Evolutionary conservation across 2,888 invertebrate species (phyloP).

Genomic region (Morpho helenor): DNA sequence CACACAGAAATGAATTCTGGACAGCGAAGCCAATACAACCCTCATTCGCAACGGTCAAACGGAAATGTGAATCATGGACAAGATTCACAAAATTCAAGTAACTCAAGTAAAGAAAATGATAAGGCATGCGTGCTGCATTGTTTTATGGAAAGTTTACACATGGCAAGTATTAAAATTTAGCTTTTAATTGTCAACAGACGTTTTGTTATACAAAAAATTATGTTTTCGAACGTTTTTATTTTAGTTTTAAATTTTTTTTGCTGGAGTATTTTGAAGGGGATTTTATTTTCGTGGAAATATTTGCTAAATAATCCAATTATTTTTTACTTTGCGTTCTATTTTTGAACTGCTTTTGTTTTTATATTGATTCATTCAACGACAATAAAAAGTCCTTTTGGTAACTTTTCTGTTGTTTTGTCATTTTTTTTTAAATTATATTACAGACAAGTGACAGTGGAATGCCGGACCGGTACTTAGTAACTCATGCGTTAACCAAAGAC

Average conservation of each 20-base stretch:
- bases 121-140: conserved; percentile 83
- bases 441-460: conserved; percentile 81
- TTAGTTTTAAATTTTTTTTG: neutral
- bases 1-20: conserved; percentile 56
- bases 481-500: conserved; percentile 80
- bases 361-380: too few relatives aligned
- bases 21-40: conserved; percentile 67
- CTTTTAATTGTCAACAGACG: too few relatives aligned
- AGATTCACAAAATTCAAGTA: conserved; percentile 45
- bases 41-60: conserved; percentile 45
- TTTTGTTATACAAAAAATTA: too few relatives aligned
- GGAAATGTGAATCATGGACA: conserved; percentile 34
- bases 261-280: too few relatives aligned
- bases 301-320: too few relatives aligned
- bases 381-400: too few relatives aligned
- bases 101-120: conserved; percentile 44
- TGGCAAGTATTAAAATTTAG: conserved; percentile 64
- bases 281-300: too few relatives aligned
- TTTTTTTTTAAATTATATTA: neutral
- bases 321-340: too few relatives aligned
- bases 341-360: too few relatives aligned
- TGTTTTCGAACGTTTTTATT: too few relatives aligned
- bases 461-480: conserved; percentile 83
- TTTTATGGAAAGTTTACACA: conserved; percentile 83
- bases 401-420: neutral